Base-by-base conservation (phyloP, 1,140 invertebrate species). In the Macrobrachium rosenbergii region DNA sequence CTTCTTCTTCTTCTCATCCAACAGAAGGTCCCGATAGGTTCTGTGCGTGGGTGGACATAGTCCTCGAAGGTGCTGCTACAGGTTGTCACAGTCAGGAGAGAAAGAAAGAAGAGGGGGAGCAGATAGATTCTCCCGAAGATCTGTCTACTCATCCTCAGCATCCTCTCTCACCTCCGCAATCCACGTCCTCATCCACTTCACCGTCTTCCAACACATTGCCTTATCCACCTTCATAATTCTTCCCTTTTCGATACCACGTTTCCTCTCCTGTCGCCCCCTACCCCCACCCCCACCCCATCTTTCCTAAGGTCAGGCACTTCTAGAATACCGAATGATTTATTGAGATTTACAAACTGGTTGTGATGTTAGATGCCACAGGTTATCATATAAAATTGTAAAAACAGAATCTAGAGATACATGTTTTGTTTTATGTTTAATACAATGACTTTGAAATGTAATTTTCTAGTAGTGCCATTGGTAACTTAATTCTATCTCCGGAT, bases 1-100 rank as follows among this genome's bases (percentile, higher is more conserved):
- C 87, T 63, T 69, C 86, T 89, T 69, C 86, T 75, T 37, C 87
- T 21, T 28, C 90, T 45, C n/a, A 84, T 81, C 14, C 90, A 80
- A 11, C 89, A 60, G 82, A 89, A 23, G 45, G 58, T 17, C 43
- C 76, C 2, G 78, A 88, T n/a, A 88, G 81, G 52, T 87, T 87
- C 85, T 79, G 79, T 11, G 85, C 85, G 17, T 87, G 85, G 85
- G 85, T 87, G 37, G 85, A 87, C 58, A 87, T 87, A 7, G 78
- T 87, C 67, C 52, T 87, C 45, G 85, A 87, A 37, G 78, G 85
- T 52, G 88, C 59, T 89, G 73, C 75, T 84, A 45, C n/a, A 21
- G 58, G 52, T 14, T 37, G 72, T 8, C 77, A 81, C 17, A 23
- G 69, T 23, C 83, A 89, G 19, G 83, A 87, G 58, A 21, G 90